Evolutionary conservation across 2,888 invertebrate species (phyloP), one percentile per base, ranked within the genome.

Genomic region (Folsomia candida): DNA sequence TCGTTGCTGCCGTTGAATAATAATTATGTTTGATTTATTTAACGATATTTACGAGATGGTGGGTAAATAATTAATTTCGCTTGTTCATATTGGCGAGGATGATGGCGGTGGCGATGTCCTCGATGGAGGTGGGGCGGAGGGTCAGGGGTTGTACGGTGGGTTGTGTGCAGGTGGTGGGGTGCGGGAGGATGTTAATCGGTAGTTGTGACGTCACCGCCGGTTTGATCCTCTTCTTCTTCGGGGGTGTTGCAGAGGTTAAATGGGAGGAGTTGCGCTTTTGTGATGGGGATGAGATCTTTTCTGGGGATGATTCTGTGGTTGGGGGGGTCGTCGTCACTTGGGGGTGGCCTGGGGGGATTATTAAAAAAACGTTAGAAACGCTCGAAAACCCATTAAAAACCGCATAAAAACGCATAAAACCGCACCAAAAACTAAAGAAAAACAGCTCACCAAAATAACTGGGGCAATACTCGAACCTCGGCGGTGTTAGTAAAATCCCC

Each of bases 11-110:
- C 27, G 6, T 9, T 62, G 27, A 29, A 29, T 27, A 62, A 62
- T 29, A 62, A 62, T 27, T 6, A 62, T n/a, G n/a, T 62, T 62
- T 62, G 29, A 62, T 62, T 9, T 24, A 54, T n/a, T 14, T 14
- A 22, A 54, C 54, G 6, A 20, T n/a, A 54, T 54, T 54, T 6
- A 9, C n/a, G n/a, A n/a, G n/a, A n/a, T n/a, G n/a, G n/a, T n/a
- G n/a, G n/a, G n/a, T n/a, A n/a, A n/a, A n/a, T n/a, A n/a, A n/a
- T n/a, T n/a, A n/a, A n/a, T n/a, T n/a, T n/a, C n/a, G n/a, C n/a
- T n/a, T 37, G 6, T 37, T 37, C 37, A 37, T 37, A 37, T 6
- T 14, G n/a, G 54, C 54, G 6, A 54, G 20, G 6, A 54, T 22
- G 20, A 54, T 54, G 54, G 54, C 54, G n/a, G 54, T 54, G 18